phyloP scores from a whole-genome alignment of 2,888 invertebrate species.

The Drosophila siamana region DNA sequence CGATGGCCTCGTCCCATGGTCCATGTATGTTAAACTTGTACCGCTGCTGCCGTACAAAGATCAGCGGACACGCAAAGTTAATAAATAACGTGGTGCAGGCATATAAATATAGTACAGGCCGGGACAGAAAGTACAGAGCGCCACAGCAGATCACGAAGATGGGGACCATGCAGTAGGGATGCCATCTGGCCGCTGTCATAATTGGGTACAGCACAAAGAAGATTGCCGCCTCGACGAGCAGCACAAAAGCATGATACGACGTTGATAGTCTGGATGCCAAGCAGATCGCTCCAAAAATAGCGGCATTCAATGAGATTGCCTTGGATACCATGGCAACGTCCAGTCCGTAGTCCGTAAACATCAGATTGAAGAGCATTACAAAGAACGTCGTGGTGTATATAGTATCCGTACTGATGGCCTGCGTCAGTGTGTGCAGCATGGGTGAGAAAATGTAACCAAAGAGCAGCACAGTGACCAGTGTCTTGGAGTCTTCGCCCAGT shows the following conservation, averaged over 20 bases:
- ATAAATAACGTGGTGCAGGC: conserved; percentile 88
- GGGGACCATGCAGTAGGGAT: conserved; percentile 87
- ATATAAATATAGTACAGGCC: conserved; percentile 88
- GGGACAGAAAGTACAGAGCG: conserved; percentile 87
- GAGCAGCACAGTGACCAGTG: conserved; percentile 92
- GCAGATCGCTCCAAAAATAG: conserved; percentile 97
- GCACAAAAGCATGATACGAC: conserved; percentile 94
- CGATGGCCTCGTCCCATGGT: conserved; percentile 98
- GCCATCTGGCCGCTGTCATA: conserved; percentile 88
- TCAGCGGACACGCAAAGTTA: conserved; percentile 90
- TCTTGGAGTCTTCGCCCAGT: conserved; percentile 89
- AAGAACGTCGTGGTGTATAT: conserved; percentile 96
- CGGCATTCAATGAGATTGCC: conserved; percentile 96
- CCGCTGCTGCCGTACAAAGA: conserved; percentile 91
- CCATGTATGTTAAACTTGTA: conserved; percentile 97
- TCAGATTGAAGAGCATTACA: conserved; percentile 94
- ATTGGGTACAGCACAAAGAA: conserved; percentile 96
- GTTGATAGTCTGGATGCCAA: conserved; percentile 95
- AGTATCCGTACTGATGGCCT: conserved; percentile 98
- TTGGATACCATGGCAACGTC: conserved; percentile 94
- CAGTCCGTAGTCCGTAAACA: conserved; percentile 97
- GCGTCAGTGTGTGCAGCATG: conserved; percentile 96
- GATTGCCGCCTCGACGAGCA: conserved; percentile 95
- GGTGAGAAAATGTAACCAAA: conserved; percentile 96
- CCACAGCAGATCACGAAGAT: conserved; percentile 86